These are phyloP conservation scores for Buceros bicornis DNA, from an alignment of 2,797 vertebrate species.

Conservation along the genomic window DNA sequence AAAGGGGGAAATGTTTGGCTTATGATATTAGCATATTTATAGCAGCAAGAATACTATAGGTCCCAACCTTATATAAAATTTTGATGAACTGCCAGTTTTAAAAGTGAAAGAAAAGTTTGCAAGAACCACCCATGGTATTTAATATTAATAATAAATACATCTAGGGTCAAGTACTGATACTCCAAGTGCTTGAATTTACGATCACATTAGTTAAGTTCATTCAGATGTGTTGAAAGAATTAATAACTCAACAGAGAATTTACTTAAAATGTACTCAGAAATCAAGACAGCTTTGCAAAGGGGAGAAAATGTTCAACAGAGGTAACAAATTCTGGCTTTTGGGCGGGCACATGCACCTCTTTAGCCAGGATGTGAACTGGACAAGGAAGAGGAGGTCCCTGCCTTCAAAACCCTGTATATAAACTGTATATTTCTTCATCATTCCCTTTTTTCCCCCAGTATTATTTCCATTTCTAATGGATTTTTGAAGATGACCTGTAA, in stretches of 20 bases:
- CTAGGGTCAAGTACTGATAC: neutral
- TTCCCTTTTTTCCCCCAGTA: fast-evolving
- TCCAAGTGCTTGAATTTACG: neutral
- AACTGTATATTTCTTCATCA: neutral
- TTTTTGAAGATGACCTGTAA: neutral
- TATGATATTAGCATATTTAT: conserved; percentile 20
- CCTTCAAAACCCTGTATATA: neutral
- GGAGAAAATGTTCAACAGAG: neutral
- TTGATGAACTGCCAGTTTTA: conserved; percentile 13
- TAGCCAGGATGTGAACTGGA: neutral
- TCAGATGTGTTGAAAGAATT: conserved; percentile 24
- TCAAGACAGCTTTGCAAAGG: neutral
- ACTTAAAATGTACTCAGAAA: neutral
- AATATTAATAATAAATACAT: neutral
- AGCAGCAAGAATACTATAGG: conserved; percentile 10
- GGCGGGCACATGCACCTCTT: fast-evolving
- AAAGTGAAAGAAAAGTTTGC: neutral
- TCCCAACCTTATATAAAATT: neutral
- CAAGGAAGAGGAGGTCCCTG: neutral
- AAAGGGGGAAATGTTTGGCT: conserved; percentile 31
- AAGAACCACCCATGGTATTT: neutral
- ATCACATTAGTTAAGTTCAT: neutral
- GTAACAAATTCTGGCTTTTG: neutral
- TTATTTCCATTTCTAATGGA: neutral
- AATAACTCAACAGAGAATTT: conserved; percentile 18